Base-by-base conservation (phyloP, 2,888 invertebrate species). In the Toxonevra muliebris region DNA sequence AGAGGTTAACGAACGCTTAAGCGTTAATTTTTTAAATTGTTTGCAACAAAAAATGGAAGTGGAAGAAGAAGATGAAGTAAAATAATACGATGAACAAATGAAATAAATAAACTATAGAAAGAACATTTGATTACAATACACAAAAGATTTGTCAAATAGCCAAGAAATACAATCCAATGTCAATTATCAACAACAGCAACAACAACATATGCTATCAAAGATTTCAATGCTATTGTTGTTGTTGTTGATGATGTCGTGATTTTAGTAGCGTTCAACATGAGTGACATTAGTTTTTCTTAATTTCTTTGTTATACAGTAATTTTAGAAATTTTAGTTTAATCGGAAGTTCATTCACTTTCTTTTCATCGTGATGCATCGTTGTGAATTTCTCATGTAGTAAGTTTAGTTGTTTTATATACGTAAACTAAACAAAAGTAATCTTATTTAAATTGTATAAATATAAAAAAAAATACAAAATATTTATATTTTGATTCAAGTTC, bases 1-100 rank as follows among this genome's bases (percentile, higher is more conserved):
- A 66, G 65, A 72, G 72, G 70, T 72, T 61, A 69, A 71, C 61
- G 71, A 60, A 66, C 72, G 61, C 59, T 15, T 53, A 53, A 50
- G 50, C 30, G 17, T n/a, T 12, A 1, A 17, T 40, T 30, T 61
- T 61, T 52, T n/a, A 54, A 52, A 48, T 48, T 19, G 50, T 61
- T 40, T 4, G 13, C 20, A 20, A 53, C 41, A 13, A 10, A 43
- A n/a, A 30, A 20, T n/a, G 55, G 53, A 55, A 52, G 53, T 43
- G 54, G 19, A 63, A 20, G 42, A 54, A 54, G 20, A 54, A 41
- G 30, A 17, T 54, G 9, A 17, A 63, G 45, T 9, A 1, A 45
- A 60, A 12, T 17, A 45, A 5, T 13, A 20, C 19, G 15, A 57
- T 13, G 54, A 63, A 48, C 15, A 48, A 10, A 12, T n/a, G 15